Evolutionary conservation across 2,113 vertebrate genomes (phyloP).

Genomic region (Saiga tatarica): DNA sequence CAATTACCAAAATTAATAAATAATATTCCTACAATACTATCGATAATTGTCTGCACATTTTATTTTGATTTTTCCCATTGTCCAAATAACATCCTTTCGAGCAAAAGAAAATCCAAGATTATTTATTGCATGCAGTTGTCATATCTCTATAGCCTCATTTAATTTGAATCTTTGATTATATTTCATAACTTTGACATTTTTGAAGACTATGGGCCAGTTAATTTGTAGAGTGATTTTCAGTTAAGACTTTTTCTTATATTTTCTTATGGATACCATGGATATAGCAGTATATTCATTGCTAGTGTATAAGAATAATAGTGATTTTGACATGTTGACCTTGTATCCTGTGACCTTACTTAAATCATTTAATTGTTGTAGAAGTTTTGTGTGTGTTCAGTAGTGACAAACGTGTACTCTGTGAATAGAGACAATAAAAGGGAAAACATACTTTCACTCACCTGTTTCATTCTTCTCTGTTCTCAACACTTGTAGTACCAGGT

Average conservation of each 20-base stretch:
- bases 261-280: background rate
- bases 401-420: background rate
- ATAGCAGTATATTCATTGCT: background rate
- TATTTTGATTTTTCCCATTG: background rate
- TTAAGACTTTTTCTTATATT: background rate
- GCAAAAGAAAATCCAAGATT: background rate
- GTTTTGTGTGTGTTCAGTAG: background rate
- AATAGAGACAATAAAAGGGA: background rate
- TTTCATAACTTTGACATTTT: background rate
- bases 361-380: background rate
- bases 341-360: background rate
- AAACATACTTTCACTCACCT: background rate
- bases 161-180: background rate
- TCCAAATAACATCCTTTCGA: background rate
- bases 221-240: background rate
- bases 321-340: background rate
- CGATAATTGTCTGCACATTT: background rate
- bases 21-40: background rate
- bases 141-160: background rate
- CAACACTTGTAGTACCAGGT: background rate
- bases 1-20: background rate
- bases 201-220: background rate
- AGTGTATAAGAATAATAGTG: background rate
- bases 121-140: background rate
- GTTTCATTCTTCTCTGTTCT: background rate